Base-by-base conservation (phyloP, 2,888 invertebrate species). In the Ennomos fuscantarius region DNA sequence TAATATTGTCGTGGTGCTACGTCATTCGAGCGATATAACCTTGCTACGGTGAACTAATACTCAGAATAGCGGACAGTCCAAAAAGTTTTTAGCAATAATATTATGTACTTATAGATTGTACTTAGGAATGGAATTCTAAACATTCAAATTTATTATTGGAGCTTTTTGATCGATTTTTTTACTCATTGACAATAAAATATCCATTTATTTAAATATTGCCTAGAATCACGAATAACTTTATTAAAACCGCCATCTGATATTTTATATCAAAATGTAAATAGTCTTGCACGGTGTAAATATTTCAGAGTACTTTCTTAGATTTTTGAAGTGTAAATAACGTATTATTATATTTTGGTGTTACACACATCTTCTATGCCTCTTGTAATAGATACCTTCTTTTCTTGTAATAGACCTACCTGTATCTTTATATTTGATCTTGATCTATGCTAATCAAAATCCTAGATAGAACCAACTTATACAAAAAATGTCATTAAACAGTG, bases 91-190 rank as follows among this genome's bases (percentile, higher is more conserved):
- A 81, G 76, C 79, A 82, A 81, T 81, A 81, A 79, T 74, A 62
- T 68, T 24, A 70, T 72, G 81, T 81, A 82, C 81, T 79, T 81
- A 81, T 76, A 74, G 65, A 69, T 68, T 72, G 77, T 85, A 84
- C 82, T 83, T 83, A 82, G 73, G 68, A 47, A 43, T 12, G 24
- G 32, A 47, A 46, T 44, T 58, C 39, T 52, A 56, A 55, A 43
- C 12, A 31, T 39, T 51, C 39, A 15, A 32, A 6, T 52, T 52
- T 56, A 51, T 37, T 36, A 10, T 36, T 35, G 41, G 12, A 44
- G 53, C 44, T 50, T 50, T 45, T 49, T 40, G 12, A 41, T 42
- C 39, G 6, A 15, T 56, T 41, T 44, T 52, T 59, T 65, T 63
- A 41, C 15, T 51, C 57, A 54, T 50, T 51, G 62, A 64, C 60